phyloP scores from a whole-genome alignment of 2,797 vertebrate species.

The Myripristis murdjan region DNA sequence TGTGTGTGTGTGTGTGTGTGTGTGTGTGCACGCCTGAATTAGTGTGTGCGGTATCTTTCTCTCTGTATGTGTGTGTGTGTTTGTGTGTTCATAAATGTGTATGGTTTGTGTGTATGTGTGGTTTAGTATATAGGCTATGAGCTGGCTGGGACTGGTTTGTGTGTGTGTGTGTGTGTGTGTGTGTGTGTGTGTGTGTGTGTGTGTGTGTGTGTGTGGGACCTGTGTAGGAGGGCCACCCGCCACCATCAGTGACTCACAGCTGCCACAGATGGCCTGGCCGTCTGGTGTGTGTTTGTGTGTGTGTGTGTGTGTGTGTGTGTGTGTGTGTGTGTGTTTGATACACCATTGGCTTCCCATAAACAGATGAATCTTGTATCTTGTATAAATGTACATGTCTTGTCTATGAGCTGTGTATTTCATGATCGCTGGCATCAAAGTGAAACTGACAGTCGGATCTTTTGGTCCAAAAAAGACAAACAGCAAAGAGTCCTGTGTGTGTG shows the following conservation, averaged over 20 bases:
- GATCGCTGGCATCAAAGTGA: too few species aligned
- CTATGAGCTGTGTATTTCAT: too few species aligned
- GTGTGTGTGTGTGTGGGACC: constrained; percentile 33
- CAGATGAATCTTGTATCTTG: constrained; percentile 16
- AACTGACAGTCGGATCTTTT: background rate
- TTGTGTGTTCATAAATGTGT: constrained; percentile 6
- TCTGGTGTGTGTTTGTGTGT: constrained; percentile 60
- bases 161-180: too few species aligned
- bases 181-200: constrained; percentile 7
- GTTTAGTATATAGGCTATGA: background rate
- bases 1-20: background rate
- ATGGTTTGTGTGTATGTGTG: background rate
- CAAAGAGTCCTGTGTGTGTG: too few species aligned
- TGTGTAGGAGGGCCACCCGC: constrained; percentile 67
- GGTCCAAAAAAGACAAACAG: background rate
- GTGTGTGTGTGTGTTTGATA: constrained; percentile 13
- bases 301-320: constrained; percentile 23
- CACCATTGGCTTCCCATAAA: constrained; percentile 41
- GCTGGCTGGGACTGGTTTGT: background rate
- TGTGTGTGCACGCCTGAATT: too few species aligned
- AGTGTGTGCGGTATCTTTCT: too few species aligned
- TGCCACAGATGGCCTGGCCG: constrained; percentile 79
- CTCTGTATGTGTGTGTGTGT: background rate
- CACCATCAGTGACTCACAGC: constrained; percentile 78
- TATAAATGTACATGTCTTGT: too few species aligned